Percentiles rank a stretch among this genome's conserved stretches.
Evolutionary conservation across 2,797 vertebrate species (phyloP).

Genomic region (Crax fasciolata): DNA sequence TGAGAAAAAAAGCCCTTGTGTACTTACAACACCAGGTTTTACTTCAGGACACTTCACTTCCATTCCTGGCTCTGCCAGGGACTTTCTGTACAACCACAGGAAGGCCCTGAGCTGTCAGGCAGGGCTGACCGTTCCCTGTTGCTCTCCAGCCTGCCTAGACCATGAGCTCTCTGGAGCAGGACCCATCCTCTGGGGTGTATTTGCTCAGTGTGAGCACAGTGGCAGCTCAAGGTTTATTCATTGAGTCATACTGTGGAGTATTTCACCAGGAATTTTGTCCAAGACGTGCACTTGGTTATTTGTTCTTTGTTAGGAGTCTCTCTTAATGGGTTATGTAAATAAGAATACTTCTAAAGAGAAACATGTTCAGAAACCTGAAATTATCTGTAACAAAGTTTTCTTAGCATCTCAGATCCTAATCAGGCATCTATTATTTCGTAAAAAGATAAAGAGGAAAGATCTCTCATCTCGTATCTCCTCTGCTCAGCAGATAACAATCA

Average conservation of each 20-base stretch:
- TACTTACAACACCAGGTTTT: not conserved
- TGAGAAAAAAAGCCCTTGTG: rapidly evolving
- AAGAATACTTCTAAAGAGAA: not conserved
- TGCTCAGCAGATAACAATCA: constrained; percentile 35
- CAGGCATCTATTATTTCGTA: constrained; percentile 38
- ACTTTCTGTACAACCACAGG: not conserved
- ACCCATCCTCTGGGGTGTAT: not conserved
- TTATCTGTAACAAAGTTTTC: constrained; percentile 17
- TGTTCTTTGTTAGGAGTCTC: not conserved
- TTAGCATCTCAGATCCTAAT: constrained; percentile 9
- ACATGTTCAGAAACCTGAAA: constrained; percentile 35
- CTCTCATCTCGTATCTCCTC: constrained; percentile 5
- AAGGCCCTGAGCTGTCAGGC: not conserved
- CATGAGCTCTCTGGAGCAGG: not conserved
- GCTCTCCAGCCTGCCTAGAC: not conserved
- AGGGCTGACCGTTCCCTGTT: not conserved
- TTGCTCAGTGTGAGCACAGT: not conserved
- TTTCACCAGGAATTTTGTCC: not conserved
- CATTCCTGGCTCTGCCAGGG: not conserved
- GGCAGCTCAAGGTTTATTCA: not conserved
- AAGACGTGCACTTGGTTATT: not conserved
- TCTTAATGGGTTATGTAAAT: not conserved
- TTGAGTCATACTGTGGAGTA: not conserved
- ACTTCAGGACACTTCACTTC: not conserved
- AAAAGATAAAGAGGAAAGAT: not conserved